Evolutionary conservation across 2,888 invertebrate genomes (phyloP).

Genomic region (Colletes collaris): DNA sequence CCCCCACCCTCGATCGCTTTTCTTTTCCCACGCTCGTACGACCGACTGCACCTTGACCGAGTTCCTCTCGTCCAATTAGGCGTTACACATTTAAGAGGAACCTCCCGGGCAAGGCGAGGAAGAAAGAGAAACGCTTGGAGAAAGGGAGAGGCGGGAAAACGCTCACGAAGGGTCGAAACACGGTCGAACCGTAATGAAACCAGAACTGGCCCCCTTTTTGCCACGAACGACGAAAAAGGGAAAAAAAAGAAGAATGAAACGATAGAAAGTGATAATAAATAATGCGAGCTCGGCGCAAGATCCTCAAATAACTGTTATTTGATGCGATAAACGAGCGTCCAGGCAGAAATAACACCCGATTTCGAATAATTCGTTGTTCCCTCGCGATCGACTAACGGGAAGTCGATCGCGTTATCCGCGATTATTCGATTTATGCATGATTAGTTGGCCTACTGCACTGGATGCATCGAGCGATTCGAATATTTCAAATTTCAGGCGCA

Average conservation of each 20-base stretch:
- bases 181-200: not conserved
- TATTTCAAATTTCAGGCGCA: too few species aligned
- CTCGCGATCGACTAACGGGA: conserved; percentile 27
- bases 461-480: not conserved
- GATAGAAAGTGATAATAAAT: conserved; percentile 12
- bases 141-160: conserved; percentile 22
- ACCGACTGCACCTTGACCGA: conserved; percentile 70
- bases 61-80: conserved; percentile 64
- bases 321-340: not conserved
- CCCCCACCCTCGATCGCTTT: conserved; percentile 59
- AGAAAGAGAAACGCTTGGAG: conserved; percentile 25
- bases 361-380: conserved; percentile 20
- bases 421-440: conserved; percentile 13
- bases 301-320: conserved; percentile 23
- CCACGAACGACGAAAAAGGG: not conserved
- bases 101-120: conserved; percentile 1
- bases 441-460: conserved; percentile 15
- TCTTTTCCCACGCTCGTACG: conserved; percentile 71
- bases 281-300: conserved; percentile 8
- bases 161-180: conserved; percentile 27
- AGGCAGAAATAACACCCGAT: conserved; percentile 10
- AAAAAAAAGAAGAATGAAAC: not conserved
- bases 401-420: conserved; percentile 14
- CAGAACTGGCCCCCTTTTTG: conserved; percentile 4
- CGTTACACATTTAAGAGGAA: conserved; percentile 59